Base-by-base conservation (phyloP, 1,140 invertebrate species). In the Drosophila sucinea region DNA sequence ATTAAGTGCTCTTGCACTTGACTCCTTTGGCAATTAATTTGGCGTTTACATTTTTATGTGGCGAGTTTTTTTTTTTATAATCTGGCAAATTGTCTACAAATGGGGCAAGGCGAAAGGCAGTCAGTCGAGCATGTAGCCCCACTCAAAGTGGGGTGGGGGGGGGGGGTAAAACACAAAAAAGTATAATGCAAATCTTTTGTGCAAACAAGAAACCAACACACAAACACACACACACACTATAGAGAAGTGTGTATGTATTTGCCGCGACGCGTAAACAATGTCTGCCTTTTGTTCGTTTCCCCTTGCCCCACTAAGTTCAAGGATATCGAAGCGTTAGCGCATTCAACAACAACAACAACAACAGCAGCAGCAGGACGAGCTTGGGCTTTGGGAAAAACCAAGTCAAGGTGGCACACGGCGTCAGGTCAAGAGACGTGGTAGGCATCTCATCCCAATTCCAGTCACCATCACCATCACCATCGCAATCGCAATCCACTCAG, bases 11-110 rank as follows among this genome's bases (percentile, higher is more conserved):
- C 17, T 40, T 38, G 58, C 23, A 27, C 67, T 67, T 76, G 62
- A 63, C 58, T 60, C 69, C 51, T 67, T 47, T 55, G 54, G 67
- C 64, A 75, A 85, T 85, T 86, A 78, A 81, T 82, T 75, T 63
- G 30, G 60, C 69, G 83, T 75, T 75, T 75, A 83, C 44, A 51
- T 51, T 83, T 82, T 83, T 82, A 67, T 82, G 73, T 66, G 62
- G 67, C 60, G 47, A 68, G 60, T 55, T 67, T 75, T 83, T 75
- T 71, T 27, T 27, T 58, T 67, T 77, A 86, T 85, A 87, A 79
- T 79, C 83, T 79, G 44, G 47, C 51, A 76, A 87, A 82, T 82
- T 76, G 79, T 64, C 7, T 47, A 47, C 66, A 61, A 67, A 60
- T 23, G 17, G 7, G 17, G 6, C 1, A 60, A 58, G 17, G 1